Conservation (phyloP, 2,113 vertebrate genomes). For the Pachypanchax playfairii region DNA sequence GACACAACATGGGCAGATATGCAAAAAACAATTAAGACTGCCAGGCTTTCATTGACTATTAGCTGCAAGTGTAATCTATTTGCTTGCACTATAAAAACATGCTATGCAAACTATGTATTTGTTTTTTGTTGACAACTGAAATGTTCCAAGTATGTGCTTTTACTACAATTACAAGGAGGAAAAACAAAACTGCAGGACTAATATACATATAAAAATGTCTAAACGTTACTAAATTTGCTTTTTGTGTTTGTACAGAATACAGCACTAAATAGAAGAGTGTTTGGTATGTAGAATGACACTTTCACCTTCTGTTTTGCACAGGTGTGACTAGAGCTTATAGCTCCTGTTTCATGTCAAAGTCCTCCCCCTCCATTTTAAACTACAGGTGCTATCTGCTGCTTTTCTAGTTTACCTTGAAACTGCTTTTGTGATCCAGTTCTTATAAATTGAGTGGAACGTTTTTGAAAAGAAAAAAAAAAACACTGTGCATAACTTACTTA, state of each 20-base stretch:
- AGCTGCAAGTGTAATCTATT: not conserved
- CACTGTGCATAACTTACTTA: constrained; percentile 8
- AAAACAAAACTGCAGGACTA: not conserved
- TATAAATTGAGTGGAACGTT: not conserved
- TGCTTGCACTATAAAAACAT: not conserved
- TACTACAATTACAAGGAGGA: not conserved
- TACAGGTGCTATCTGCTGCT: not conserved
- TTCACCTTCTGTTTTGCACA: constrained; percentile 58
- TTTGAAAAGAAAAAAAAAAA: not conserved
- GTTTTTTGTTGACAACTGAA: not conserved
- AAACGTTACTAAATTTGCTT: not conserved
- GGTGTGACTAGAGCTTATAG: constrained; percentile 43
- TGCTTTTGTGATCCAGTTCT: constrained; percentile 1
- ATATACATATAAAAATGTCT: not conserved
- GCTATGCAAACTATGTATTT: not conserved
- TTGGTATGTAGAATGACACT: constrained; percentile 40
- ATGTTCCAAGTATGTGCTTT: not conserved
- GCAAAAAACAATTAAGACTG: constrained; percentile 27
- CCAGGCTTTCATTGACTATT: not conserved
- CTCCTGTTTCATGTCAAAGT: constrained; percentile 30
- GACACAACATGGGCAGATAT: constrained; percentile 33
- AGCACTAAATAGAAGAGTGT: constrained; percentile 36
- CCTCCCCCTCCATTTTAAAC: constrained; percentile 1
- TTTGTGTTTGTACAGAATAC: not conserved
- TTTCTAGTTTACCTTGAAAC: constrained; percentile 9